These are phyloP conservation scores for Euborellia annulipes DNA, from an alignment of 1,140 invertebrate species.

Conservation along the genomic window DNA sequence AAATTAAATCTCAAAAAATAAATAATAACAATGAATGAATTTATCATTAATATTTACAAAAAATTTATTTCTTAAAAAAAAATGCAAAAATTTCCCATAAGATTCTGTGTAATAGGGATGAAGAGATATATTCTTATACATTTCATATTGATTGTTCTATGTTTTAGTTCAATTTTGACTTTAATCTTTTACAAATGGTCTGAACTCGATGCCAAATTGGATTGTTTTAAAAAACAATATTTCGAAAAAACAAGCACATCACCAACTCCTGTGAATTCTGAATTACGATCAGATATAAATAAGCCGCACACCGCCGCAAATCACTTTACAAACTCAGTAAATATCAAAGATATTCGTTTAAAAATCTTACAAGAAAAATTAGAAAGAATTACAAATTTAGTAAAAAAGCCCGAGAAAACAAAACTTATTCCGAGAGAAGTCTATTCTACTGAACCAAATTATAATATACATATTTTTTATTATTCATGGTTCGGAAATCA, in stretches of 20 bases:
- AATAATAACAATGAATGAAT: too few relatives aligned
- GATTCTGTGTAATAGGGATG: constrained; percentile 3
- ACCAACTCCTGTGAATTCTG: neutral
- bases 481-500: constrained; percentile 32
- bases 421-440: constrained; percentile 3
- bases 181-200: constrained; percentile 7
- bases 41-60: too few relatives aligned
- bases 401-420: constrained; percentile 9
- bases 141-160: neutral
- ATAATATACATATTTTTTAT: constrained; percentile 34
- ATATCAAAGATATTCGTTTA: constrained; percentile 12
- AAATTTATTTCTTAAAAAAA: too few relatives aligned
- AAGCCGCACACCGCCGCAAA: neutral
- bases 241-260: neutral
- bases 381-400: constrained; percentile 13
- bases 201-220: neutral
- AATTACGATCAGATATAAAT: neutral
- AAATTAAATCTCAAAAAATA: too few relatives aligned
- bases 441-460: constrained; percentile 22
- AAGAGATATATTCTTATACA: neutral
- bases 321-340: neutral
- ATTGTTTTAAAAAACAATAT: constrained; percentile 1
- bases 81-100: neutral
- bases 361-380: constrained; percentile 15
- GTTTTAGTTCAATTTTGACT: constrained; percentile 1